Conservation (phyloP, 2,113 vertebrate genomes). For the Lasiurus cinereus region DNA sequence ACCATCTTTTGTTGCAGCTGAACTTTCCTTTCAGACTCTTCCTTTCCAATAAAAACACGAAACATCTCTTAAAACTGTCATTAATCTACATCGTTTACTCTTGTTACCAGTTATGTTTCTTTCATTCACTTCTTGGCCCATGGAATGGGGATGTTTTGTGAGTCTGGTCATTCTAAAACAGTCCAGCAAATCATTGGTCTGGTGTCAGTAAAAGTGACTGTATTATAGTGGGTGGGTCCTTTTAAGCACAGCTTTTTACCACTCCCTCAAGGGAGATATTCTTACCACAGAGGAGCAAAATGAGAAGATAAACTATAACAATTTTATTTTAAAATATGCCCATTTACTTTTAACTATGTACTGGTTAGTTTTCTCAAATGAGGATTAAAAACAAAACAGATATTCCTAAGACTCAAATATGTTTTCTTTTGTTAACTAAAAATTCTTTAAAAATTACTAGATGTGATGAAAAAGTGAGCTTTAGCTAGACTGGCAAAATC, state of each 20-base stretch:
- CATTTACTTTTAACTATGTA: constrained; percentile 20
- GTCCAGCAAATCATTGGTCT: neutral
- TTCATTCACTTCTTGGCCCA: constrained; percentile 83
- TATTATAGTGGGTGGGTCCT: neutral
- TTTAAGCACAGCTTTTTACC: neutral
- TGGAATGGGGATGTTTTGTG: constrained; percentile 90
- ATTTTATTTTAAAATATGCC: constrained; percentile 27
- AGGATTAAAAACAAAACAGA: constrained; percentile 45
- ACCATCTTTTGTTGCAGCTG: constrained; percentile 89
- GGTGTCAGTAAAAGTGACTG: neutral
- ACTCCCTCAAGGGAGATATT: neutral
- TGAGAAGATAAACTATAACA: constrained; percentile 34
- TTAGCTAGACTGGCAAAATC: constrained; percentile 90
- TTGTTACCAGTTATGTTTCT: constrained; percentile 86
- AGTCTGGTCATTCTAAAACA: constrained; percentile 86
- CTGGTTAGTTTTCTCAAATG: constrained; percentile 33
- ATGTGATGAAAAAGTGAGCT: constrained; percentile 74
- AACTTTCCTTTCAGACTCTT: constrained; percentile 88
- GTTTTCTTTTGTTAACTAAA: constrained; percentile 66
- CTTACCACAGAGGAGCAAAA: neutral
- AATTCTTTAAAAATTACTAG: constrained; percentile 17
- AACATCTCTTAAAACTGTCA: constrained; percentile 86
- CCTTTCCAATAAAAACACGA: constrained; percentile 86
- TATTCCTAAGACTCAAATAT: constrained; percentile 23
- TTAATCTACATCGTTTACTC: constrained; percentile 89